Conservation (phyloP, 2,113 vertebrate species). For the Hyla sarda region DNA sequence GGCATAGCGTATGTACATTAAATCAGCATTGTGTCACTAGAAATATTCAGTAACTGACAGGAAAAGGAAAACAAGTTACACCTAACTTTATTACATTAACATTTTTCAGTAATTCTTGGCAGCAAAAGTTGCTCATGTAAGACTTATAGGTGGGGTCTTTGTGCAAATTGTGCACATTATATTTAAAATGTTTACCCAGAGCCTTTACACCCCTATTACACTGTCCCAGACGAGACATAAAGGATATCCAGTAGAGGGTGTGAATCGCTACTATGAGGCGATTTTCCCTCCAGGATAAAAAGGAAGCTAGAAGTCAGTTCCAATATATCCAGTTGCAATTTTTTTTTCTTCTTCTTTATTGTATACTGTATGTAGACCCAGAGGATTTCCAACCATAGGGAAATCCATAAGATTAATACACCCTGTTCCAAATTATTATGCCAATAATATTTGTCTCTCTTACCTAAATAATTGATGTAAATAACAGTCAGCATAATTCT, state of each 20-base stretch:
- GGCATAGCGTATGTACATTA: not conserved
- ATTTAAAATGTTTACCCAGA: not conserved
- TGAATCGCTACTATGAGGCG: not conserved
- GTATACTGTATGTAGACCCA: too few species aligned
- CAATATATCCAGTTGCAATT: too few species aligned
- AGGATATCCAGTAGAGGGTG: conserved; percentile 2
- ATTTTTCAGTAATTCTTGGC: not conserved
- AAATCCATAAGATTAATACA: too few species aligned
- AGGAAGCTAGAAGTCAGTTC: not conserved
- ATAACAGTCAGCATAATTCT: too few species aligned
- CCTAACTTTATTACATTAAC: not conserved
- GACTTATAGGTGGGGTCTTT: not conserved
- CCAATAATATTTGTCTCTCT: too few species aligned
- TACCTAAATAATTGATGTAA: too few species aligned
- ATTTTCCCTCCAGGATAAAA: not conserved
- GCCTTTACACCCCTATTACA: not conserved
- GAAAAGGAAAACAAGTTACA: conserved; percentile 20
- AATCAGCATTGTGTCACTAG: not conserved
- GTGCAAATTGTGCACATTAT: not conserved
- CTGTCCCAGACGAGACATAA: not conserved
- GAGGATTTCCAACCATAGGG: too few species aligned
- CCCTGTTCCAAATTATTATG: too few species aligned
- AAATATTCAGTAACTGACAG: not conserved
- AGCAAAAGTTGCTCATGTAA: not conserved
- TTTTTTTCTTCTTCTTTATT: too few species aligned